phyloP scores from a whole-genome alignment of 2,888 invertebrate genomes.

The Cerceris ruficornis region DNA sequence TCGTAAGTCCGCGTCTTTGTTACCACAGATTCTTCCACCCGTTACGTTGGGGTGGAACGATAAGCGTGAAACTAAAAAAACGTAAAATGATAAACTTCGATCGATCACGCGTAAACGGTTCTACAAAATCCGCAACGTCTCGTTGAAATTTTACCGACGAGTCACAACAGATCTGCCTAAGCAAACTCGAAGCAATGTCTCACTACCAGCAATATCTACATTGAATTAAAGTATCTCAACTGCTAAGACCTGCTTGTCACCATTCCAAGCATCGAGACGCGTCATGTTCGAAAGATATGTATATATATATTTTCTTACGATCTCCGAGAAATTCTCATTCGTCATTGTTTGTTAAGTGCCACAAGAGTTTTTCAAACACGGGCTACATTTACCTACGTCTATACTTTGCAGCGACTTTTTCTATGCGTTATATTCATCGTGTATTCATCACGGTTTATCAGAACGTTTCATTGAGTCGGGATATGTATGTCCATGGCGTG shows the following conservation, averaged over 20 bases:
- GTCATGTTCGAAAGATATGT: constrained; percentile 30
- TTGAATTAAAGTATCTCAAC: constrained; percentile 14
- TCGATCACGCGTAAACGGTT: not conserved
- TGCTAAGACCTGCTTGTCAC: constrained; percentile 35
- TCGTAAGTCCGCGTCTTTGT: too few species aligned
- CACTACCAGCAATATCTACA: constrained; percentile 27
- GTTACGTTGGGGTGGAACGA: too few species aligned
- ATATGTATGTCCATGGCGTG: constrained; percentile 16
- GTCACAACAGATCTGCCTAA: constrained; percentile 5
- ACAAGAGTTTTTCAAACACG: constrained; percentile 26
- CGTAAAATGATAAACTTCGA: not conserved
- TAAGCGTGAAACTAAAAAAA: too few species aligned
- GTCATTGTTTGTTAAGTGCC: constrained; percentile 29
- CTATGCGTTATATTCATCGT: constrained; percentile 34
- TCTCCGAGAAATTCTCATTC: constrained; percentile 37
- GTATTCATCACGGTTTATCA: constrained; percentile 19
- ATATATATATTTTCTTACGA: constrained; percentile 55
- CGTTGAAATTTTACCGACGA: not conserved
- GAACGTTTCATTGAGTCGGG: constrained; percentile 35
- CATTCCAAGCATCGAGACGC: constrained; percentile 19
- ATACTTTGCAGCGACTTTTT: constrained; percentile 33
- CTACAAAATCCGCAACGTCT: not conserved
- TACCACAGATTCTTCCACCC: too few species aligned
- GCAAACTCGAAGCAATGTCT: constrained; percentile 16
- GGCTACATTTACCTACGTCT: constrained; percentile 30